Conservation (phyloP, 2,797 vertebrate species). For the Micromesistius poutassou region DNA sequence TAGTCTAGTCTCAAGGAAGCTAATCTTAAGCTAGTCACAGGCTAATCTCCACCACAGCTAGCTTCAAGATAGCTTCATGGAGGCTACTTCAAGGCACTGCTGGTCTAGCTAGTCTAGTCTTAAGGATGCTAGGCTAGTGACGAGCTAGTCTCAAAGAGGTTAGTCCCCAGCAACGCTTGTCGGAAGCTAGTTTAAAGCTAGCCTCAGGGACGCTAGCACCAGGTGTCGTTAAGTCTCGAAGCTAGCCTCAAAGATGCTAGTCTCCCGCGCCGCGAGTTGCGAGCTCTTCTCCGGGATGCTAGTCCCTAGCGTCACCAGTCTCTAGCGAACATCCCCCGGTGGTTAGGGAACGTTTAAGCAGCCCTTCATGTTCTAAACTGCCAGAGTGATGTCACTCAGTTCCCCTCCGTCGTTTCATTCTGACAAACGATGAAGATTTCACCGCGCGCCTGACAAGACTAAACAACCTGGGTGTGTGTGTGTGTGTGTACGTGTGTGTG, state of each 20-base stretch:
- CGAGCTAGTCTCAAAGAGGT: background rate
- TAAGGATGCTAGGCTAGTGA: background rate
- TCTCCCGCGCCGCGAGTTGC: too few species aligned
- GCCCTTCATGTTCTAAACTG: background rate
- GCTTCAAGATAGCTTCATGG: background rate
- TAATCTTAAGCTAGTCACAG: too few species aligned
- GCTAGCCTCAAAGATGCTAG: background rate
- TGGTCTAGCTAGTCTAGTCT: background rate
- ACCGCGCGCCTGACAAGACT: background rate
- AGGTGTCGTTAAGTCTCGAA: background rate
- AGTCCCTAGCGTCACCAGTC: background rate
- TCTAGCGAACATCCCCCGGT: background rate
- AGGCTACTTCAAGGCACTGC: background rate
- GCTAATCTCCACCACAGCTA: too few species aligned
- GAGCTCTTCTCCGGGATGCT: background rate
- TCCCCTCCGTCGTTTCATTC: background rate
- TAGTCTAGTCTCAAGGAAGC: background rate
- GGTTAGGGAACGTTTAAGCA: background rate
- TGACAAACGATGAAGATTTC: background rate
- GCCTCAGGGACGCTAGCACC: too few species aligned
- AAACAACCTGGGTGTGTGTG: background rate
- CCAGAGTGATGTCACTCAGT: background rate
- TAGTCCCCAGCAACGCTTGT: background rate
- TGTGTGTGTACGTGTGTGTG: too few species aligned
- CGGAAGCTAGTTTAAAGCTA: too few species aligned